A percentile compares a stretch with the other conserved stretches of the same genome.
Evolutionary conservation across 2,797 vertebrate genomes (phyloP).

Genomic region (Discoglossus pictus): DNA sequence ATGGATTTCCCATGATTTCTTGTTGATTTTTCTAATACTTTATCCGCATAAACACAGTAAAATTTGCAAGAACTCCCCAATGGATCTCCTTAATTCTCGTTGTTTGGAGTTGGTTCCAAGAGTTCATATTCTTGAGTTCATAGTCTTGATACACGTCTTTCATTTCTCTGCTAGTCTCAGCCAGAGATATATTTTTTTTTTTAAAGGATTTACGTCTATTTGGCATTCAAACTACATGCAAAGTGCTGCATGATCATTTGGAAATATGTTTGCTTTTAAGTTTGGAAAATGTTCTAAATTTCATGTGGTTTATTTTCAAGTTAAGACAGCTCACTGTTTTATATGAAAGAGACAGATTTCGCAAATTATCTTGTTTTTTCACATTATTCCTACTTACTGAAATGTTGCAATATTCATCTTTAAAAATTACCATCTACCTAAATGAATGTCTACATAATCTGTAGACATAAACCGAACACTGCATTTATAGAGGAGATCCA

Average conservation of each 20-base stretch:
- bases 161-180: constrained; percentile 24
- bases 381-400: no score
- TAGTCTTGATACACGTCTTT: constrained; percentile 21
- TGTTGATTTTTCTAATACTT: constrained; percentile 27
- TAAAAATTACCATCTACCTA: no score
- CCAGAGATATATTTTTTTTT: constrained; percentile 29
- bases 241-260: constrained; percentile 5
- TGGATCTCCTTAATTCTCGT: constrained; percentile 23
- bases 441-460: no score
- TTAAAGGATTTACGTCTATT: constrained; percentile 36
- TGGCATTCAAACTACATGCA: constrained; percentile 20
- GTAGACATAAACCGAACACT: no score
- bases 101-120: constrained; percentile 27
- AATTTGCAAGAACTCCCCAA: constrained; percentile 27
- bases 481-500: no score
- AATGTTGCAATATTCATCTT: no score
- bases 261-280: constrained; percentile 21
- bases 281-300: constrained; percentile 23
- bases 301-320: background rate
- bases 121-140: constrained; percentile 12
- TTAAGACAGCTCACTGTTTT: background rate
- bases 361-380: no score
- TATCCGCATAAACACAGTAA: constrained; percentile 37
- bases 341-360: no score
- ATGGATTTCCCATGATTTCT: constrained; percentile 26